Evolutionary conservation across 2,797 vertebrate genomes (phyloP), one percentile per base, ranked within the genome.

Genomic region (Phataginus tetradactyla): DNA sequence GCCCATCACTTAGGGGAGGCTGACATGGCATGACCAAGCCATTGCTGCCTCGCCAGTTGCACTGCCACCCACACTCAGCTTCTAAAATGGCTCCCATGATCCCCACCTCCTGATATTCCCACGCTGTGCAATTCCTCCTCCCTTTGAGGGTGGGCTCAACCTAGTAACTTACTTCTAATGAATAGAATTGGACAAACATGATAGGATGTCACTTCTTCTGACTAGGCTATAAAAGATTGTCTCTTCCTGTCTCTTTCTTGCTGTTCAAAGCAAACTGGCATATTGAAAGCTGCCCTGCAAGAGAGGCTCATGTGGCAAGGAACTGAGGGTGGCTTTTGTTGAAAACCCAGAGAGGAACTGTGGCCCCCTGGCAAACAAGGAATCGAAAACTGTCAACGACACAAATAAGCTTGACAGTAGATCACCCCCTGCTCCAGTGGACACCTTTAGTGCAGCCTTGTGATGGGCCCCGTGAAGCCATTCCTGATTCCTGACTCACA

Each of bases 261-360:
- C 59, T 77, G 37, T 86, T 81, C 25, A 4, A 80, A 93, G 79
- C 78, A 75, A 69, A 61, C 14, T 66, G 91, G 72, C 57, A 81
- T 18, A 53, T 39, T 74, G 75, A 87, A 69, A 94, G 87, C 21
- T 27, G 5, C 18, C 79, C 77, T 55, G 5, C 3, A 49, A 49
- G 75, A 79, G 59, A 79, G 75, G 34, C 4, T 57, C 32, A 11
- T 21, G 4, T 64, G 93, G 61, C 55, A 74, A 93, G 61, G 49
- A 63, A 64, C 27, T n/a, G 32, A 81, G 61, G 32, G 92, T 81
- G 15, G 85, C 64, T 71, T 53, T 51, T 27, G 32, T 51, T 66
- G 77, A 89, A 42, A 1, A 5, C 39, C 20, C 75, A 61, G 25
- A 5, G 11, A 90, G 74, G 86, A 90, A 17, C 86, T 20, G 15